Evolutionary conservation across 2,797 vertebrate genomes (phyloP), one percentile per base, ranked within the genome.

Genomic region (Typhlichthys eigenmanni): DNA sequence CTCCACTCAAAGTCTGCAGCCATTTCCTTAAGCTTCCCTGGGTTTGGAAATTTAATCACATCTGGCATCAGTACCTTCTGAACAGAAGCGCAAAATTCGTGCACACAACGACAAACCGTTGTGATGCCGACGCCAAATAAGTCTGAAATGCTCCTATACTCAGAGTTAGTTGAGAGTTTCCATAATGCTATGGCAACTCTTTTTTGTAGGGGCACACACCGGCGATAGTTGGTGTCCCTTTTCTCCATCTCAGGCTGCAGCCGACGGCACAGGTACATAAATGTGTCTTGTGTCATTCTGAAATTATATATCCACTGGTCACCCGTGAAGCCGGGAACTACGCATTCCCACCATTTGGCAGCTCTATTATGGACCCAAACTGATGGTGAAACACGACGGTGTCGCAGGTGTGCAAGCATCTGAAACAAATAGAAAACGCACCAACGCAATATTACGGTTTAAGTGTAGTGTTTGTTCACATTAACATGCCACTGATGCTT

Each of bases 101-200:
- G 8, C 17, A 82, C 17, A 13, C 81, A 73, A 55, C 47, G 59
- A 61, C 62, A 66, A 34, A 72, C 58, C 0, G 72, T 66, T 29
- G 68, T 63, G 13, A 55, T 55, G 0, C 70, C 64, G 2, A 85
- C 77, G 1, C 75, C 67, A 0, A 87, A 82, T 0, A 74, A 69
- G 60, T 81, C 69, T 58, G 75, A 65, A 3, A 74, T 48, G 0
- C 63, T 68, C 1, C 55, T 62, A 59, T 75, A 81, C 4, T 78
- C 71, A 7, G 53, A 2, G 49, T 58, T 47, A 17, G 64, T 71
- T 5, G 68, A 29, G 32, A 71, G 71, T 47, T 78, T 78, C 71
- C 68, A 74, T 0, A 69, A 43, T 6, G 59, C 61, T 1, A 72
- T 58, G 43, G 66, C 69, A 9, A 75, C 24, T 13, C 49, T 19